Evolutionary conservation across 2,888 invertebrate genomes (phyloP).

Genomic region (Alentia gelatinosa): DNA sequence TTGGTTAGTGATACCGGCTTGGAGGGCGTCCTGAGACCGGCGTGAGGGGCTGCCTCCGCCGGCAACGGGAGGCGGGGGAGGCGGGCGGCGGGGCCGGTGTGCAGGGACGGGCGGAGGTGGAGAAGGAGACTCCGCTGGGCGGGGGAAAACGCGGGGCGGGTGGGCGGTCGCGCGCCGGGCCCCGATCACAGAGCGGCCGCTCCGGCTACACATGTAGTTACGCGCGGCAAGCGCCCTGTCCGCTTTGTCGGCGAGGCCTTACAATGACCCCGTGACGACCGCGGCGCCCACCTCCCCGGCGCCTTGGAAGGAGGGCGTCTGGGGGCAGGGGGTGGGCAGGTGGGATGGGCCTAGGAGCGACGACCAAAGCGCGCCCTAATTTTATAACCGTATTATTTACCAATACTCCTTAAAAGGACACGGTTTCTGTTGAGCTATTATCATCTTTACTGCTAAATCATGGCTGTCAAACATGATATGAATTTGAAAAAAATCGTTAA

Average conservation of each 20-base stretch:
- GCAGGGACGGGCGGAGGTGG: neutral
- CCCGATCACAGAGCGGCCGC: slow-evolving; percentile 28
- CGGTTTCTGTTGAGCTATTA: too few species aligned
- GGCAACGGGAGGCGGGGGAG: neutral
- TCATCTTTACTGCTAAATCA: too few species aligned
- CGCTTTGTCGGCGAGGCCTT: neutral
- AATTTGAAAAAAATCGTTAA: too few species aligned
- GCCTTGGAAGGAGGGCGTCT: neutral
- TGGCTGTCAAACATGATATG: too few species aligned
- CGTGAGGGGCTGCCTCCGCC: neutral
- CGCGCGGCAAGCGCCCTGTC: neutral
- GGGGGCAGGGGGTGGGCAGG: neutral
- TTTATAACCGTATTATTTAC: too few species aligned
- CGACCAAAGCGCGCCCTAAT: too few species aligned
- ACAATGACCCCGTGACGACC: neutral
- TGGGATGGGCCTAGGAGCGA: neutral
- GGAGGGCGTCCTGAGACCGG: too few species aligned
- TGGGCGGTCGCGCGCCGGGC: neutral
- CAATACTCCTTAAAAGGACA: too few species aligned
- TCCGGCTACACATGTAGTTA: neutral
- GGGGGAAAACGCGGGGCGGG: neutral
- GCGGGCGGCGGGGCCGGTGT: neutral
- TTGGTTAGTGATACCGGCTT: too few species aligned
- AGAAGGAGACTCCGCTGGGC: neutral
- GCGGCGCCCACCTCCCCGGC: too few species aligned